Conservation (phyloP, 64 coral and sea anemone species). For the Pocillopora damicornis region DNA sequence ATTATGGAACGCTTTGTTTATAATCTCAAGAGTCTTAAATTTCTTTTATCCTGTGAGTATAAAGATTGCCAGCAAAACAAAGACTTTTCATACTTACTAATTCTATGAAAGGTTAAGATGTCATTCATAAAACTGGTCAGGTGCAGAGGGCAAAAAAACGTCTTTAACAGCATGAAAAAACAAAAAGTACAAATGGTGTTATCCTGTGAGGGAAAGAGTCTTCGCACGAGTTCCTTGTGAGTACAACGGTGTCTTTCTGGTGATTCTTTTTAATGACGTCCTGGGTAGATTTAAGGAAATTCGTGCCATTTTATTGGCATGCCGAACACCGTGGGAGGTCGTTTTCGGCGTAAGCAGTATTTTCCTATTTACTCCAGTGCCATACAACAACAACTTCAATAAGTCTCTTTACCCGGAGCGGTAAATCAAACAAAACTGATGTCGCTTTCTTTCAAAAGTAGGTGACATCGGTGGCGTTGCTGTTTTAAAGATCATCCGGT, state of each 20-base stretch:
- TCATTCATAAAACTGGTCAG: neutral
- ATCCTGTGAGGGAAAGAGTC: neutral
- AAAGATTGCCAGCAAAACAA: neutral
- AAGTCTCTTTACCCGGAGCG: neutral
- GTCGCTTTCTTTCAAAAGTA: neutral
- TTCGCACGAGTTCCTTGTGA: neutral
- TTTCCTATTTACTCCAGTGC: conserved; percentile 2
- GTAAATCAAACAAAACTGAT: neutral
- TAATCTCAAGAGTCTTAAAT: neutral
- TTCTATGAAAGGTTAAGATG: neutral
- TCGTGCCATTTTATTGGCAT: conserved; percentile 12
- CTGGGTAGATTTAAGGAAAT: neutral
- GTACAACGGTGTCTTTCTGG: neutral
- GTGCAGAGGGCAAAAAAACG: neutral
- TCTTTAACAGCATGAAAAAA: conserved; percentile 10
- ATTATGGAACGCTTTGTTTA: conserved; percentile 13
- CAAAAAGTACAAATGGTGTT: neutral
- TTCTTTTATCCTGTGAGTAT: neutral
- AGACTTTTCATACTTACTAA: neutral
- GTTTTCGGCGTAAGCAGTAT: conserved; percentile 19
- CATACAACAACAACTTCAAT: conserved; percentile 13
- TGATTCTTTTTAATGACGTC: neutral
- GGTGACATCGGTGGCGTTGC: neutral
- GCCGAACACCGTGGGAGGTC: conserved; percentile 5
- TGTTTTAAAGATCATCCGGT: neutral